Evolutionary conservation across 2,113 vertebrate species (phyloP).

Genomic region (Ovis aries): ARS-UI_Ramb_v3.0 NC_056058.1:34629501-34630000

Average conservation of each 20-base stretch:
- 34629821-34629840: neutral
- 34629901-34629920: neutral
- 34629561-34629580: neutral
- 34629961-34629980: neutral
- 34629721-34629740: neutral
- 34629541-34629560: neutral
- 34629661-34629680: neutral
- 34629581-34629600: neutral
- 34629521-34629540: neutral
- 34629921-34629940: neutral
- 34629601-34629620: neutral
- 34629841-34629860: neutral
- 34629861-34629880: neutral
- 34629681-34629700: neutral
- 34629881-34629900: neutral
- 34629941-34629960: neutral
- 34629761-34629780: neutral
- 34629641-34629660: neutral
- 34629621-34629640: neutral
- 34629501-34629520: too few species aligned
- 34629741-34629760: neutral
- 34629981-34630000: neutral
- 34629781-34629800: neutral
- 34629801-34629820: neutral
- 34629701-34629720: neutral